Evolutionary conservation across 2,797 vertebrate genomes (phyloP).

Genomic region (Staurois parvus): DNA sequence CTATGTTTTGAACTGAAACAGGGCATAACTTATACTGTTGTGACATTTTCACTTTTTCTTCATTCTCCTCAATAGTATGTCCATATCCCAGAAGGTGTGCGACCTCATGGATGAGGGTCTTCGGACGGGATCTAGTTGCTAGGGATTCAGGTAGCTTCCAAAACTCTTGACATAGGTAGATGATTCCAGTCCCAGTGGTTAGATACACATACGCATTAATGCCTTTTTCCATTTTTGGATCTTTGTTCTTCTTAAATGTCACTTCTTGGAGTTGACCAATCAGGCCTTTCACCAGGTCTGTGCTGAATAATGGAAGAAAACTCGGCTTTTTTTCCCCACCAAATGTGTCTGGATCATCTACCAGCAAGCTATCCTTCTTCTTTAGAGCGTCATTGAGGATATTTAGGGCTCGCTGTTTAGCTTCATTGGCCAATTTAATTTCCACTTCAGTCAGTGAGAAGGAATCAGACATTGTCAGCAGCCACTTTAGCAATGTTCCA

Average conservation of each 20-base stretch:
- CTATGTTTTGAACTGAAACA: not conserved
- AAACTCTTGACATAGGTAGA: constrained; percentile 9
- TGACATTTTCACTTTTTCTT: too few relatives aligned
- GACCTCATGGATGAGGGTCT: constrained; percentile 13
- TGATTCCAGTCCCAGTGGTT: not conserved
- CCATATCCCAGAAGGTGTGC: constrained; percentile 1
- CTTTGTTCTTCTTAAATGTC: not conserved
- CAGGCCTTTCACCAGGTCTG: not conserved
- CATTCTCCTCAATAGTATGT: not conserved
- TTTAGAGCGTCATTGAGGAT: too few relatives aligned
- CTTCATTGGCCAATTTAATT: too few relatives aligned
- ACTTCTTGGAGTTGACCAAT: not conserved
- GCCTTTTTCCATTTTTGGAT: too few relatives aligned
- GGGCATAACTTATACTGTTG: too few relatives aligned
- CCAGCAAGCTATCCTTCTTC: too few relatives aligned
- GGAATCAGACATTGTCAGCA: too few relatives aligned
- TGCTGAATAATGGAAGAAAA: not conserved
- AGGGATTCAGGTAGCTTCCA: not conserved
- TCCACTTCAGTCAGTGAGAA: too few relatives aligned
- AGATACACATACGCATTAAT: not conserved
- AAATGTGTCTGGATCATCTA: not conserved
- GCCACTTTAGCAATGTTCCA: too few relatives aligned
- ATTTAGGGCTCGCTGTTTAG: too few relatives aligned
- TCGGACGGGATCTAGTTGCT: not conserved
- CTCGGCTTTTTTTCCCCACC: not conserved